Percentiles rank a stretch among this genome's conserved stretches.
These are phyloP conservation scores for Morphnarchus princeps DNA, from an alignment of 2,113 vertebrate species.

Conservation along the genomic window DNA sequence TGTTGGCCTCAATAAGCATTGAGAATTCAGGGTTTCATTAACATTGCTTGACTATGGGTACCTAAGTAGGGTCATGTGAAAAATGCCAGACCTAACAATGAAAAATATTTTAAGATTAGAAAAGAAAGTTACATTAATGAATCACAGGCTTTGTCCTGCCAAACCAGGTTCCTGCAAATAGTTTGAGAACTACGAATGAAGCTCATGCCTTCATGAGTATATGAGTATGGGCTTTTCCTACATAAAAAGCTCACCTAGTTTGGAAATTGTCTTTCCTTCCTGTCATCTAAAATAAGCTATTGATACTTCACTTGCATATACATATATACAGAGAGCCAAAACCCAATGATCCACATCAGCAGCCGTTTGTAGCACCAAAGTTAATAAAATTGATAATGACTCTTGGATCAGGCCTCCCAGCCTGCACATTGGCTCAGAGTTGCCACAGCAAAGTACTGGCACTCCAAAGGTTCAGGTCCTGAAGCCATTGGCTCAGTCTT, in stretches of 20 bases:
- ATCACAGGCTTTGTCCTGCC: background rate
- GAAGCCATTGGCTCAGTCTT: background rate
- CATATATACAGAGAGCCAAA: background rate
- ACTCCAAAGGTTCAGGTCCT: background rate
- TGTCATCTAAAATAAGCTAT: background rate
- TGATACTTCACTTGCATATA: background rate
- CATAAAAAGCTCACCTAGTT: background rate
- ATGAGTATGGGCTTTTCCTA: background rate
- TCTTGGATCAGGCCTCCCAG: background rate
- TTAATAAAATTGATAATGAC: background rate
- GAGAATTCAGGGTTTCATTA: background rate
- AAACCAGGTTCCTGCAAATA: background rate
- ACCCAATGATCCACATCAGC: background rate
- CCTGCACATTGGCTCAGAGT: background rate
- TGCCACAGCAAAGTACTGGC: background rate
- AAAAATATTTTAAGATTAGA: background rate
- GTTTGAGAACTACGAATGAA: background rate
- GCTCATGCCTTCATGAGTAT: background rate
- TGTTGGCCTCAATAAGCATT: background rate
- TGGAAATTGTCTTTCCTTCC: background rate
- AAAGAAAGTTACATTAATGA: background rate
- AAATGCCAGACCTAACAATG: background rate
- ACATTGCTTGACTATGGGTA: background rate
- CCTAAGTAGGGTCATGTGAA: background rate
- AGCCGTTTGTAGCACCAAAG: background rate